phyloP scores from a whole-genome alignment of 2,113 vertebrate species.

The Dicrurus megarhynchus region DNA sequence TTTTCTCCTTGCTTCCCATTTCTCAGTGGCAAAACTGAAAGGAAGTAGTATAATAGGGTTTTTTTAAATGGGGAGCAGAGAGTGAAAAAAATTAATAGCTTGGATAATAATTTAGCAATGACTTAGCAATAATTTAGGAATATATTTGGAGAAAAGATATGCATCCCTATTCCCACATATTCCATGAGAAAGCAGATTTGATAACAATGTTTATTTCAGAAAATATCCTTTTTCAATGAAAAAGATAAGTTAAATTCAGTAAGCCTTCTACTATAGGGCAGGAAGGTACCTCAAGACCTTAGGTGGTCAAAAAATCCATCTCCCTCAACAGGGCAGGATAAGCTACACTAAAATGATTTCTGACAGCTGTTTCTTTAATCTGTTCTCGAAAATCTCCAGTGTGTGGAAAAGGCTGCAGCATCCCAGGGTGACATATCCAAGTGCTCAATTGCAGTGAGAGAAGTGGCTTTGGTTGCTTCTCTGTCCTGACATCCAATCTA shows the following conservation, averaged over 20 bases:
- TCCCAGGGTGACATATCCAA: neutral
- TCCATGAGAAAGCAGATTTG: neutral
- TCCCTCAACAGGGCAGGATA: neutral
- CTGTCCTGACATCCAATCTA: neutral
- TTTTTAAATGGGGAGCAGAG: neutral
- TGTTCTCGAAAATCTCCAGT: neutral
- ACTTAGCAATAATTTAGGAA: neutral
- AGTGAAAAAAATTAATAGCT: neutral
- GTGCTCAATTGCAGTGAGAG: neutral
- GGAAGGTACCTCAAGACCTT: neutral
- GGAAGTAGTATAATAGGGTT: neutral
- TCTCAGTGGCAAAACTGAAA: neutral
- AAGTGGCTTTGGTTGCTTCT: neutral
- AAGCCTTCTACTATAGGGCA: neutral
- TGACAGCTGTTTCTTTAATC: conserved; percentile 31
- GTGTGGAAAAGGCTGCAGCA: neutral
- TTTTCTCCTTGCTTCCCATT: neutral
- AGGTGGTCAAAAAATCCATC: neutral
- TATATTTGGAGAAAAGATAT: neutral
- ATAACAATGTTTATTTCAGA: neutral
- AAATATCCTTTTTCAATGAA: neutral
- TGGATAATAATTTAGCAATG: neutral
- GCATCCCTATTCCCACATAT: neutral
- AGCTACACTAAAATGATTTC: neutral
- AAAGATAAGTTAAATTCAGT: neutral